These are phyloP conservation scores for Rhinolophus sinicus DNA, from an alignment of 2,113 vertebrate genomes.

Conservation along the genomic window DNA sequence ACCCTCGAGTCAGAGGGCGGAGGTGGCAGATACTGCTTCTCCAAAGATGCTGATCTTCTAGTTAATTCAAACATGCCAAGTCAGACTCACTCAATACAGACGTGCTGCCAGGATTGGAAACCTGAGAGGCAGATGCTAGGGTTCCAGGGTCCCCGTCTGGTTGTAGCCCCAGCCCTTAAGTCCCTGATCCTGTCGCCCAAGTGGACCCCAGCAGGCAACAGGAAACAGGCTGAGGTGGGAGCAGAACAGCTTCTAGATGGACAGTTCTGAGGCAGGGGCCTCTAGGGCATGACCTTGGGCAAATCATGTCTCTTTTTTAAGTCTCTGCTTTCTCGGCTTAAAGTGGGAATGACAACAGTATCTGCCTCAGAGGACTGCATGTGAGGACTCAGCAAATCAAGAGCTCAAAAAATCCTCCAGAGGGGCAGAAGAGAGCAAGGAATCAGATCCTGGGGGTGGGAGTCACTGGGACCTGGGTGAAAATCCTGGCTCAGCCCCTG, in stretches of 20 bases:
- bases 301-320: background rate
- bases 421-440: background rate
- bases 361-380: background rate
- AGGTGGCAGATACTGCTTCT: accelerated
- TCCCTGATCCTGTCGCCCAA: background rate
- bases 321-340: background rate
- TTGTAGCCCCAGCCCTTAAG: background rate
- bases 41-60: background rate
- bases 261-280: background rate
- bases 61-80: background rate
- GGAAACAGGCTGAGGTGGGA: background rate
- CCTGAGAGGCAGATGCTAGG: background rate
- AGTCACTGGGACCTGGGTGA: background rate
- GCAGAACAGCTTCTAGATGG: background rate
- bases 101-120: accelerated
- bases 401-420: background rate
- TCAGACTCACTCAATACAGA: background rate
- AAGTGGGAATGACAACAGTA: background rate
- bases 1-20: background rate
- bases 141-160: background rate
- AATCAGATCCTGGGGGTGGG: background rate
- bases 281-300: background rate
- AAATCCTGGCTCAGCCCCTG: background rate
- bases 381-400: background rate
- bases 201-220: background rate